Evolutionary conservation across 2,113 vertebrate species (phyloP).

Genomic region (Eidolon helvum): DNA sequence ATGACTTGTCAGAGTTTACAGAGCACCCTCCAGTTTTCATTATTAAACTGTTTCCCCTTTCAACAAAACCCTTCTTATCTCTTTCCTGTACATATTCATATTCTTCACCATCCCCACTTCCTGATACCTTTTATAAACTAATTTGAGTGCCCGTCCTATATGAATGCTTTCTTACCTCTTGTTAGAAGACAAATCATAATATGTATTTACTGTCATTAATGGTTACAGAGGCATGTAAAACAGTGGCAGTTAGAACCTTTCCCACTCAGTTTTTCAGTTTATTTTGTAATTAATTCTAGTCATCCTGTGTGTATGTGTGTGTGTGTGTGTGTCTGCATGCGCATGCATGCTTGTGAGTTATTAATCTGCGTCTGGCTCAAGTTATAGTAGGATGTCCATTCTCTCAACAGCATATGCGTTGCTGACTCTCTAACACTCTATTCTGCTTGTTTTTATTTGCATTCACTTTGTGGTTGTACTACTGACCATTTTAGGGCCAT

Average conservation of each 20-base stretch:
- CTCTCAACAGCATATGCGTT: neutral
- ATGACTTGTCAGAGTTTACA: conserved; percentile 2
- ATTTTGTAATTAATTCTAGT: neutral
- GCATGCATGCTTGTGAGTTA: neutral
- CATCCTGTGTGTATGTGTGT: neutral
- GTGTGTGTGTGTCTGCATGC: too few relatives aligned
- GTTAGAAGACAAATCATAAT: neutral
- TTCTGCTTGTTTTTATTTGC: neutral
- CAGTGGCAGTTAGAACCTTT: neutral
- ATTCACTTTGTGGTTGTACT: neutral
- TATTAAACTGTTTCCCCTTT: neutral
- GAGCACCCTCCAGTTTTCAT: neutral
- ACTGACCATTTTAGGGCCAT: neutral
- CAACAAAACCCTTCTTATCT: neutral
- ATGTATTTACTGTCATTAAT: neutral
- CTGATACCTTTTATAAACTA: neutral
- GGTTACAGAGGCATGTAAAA: neutral
- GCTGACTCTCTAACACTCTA: neutral
- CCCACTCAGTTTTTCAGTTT: neutral
- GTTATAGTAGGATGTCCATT: neutral
- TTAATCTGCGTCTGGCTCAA: neutral
- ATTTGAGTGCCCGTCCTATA: neutral
- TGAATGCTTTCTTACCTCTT: neutral
- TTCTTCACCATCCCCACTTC: neutral
- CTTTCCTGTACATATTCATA: neutral